Evolutionary conservation across 2,113 vertebrate genomes (phyloP).

Genomic region (Xiphorhynchus elegans): DNA sequence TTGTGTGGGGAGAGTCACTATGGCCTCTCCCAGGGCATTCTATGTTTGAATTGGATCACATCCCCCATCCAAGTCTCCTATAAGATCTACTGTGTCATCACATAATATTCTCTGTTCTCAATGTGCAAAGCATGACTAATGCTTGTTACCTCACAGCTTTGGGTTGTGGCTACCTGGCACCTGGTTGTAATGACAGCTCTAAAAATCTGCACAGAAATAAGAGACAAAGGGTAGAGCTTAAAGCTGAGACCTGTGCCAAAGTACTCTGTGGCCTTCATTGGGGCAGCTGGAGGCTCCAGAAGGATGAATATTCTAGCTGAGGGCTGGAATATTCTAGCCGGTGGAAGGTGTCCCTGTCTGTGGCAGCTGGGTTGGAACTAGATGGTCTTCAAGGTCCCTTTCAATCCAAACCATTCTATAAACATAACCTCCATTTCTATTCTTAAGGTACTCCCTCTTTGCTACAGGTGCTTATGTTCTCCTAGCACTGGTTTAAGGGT

Average conservation of each 20-base stretch:
- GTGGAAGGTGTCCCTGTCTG: not conserved
- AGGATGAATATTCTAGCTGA: not conserved
- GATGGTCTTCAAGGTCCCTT: not conserved
- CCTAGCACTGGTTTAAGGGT: too few species aligned
- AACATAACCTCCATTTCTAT: fast-evolving
- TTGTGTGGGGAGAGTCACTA: fast-evolving
- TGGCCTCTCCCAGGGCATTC: not conserved
- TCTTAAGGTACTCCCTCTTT: not conserved
- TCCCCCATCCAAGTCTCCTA: not conserved
- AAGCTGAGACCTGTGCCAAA: not conserved
- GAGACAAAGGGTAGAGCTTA: not conserved
- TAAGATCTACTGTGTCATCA: not conserved
- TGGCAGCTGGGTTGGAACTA: fast-evolving
- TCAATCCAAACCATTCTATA: not conserved
- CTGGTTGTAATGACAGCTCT: not conserved
- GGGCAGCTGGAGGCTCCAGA: not conserved
- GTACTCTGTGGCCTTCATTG: not conserved
- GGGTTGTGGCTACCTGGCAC: not conserved
- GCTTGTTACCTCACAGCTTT: not conserved
- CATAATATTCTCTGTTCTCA: not conserved
- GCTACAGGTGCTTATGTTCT: fast-evolving
- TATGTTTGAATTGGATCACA: not conserved
- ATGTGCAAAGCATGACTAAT: fast-evolving
- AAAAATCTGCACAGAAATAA: not conserved
- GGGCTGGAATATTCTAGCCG: not conserved